Evolutionary conservation across 2,888 invertebrate species (phyloP).

Genomic region (Frankliniella intonsa): DNA sequence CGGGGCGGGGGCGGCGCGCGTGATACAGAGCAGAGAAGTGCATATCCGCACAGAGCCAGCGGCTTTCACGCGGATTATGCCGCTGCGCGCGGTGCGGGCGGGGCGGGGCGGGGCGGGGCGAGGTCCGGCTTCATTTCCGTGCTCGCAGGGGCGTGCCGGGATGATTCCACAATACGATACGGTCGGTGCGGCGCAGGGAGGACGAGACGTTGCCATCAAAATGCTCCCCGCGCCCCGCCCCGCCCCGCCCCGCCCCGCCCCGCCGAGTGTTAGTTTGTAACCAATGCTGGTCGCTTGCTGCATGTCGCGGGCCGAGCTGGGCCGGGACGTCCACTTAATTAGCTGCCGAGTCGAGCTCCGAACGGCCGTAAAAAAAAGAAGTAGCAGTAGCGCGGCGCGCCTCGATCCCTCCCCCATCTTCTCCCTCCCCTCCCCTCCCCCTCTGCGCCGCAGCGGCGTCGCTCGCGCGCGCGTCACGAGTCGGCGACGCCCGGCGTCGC

Average conservation of each 20-base stretch:
- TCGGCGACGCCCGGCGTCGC: conserved; percentile 14
- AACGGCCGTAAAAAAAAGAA: neutral
- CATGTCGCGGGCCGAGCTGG: too few species aligned
- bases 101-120: neutral
- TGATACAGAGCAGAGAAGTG: too few species aligned
- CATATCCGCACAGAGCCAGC: too few species aligned
- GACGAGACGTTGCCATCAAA: neutral
- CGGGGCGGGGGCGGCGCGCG: too few species aligned
- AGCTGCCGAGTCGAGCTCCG: neutral
- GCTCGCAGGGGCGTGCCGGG: neutral
- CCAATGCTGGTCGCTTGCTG: too few species aligned
- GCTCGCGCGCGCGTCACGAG: neutral
- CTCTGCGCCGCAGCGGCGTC: neutral
- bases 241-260: neutral
- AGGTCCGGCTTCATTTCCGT: neutral
- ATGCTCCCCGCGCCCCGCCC: neutral
- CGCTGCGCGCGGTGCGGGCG: neutral
- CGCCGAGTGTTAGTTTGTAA: neutral
- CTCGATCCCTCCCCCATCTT: too few species aligned
- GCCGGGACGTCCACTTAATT: conserved; percentile 4
- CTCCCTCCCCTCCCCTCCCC: neutral
- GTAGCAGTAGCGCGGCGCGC: neutral
- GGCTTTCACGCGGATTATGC: neutral
- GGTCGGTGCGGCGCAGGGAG: neutral
- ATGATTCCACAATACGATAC: neutral